Evolutionary conservation across 2,888 invertebrate species (phyloP).

Genomic region (Hermaeophaga mercurialis): DNA sequence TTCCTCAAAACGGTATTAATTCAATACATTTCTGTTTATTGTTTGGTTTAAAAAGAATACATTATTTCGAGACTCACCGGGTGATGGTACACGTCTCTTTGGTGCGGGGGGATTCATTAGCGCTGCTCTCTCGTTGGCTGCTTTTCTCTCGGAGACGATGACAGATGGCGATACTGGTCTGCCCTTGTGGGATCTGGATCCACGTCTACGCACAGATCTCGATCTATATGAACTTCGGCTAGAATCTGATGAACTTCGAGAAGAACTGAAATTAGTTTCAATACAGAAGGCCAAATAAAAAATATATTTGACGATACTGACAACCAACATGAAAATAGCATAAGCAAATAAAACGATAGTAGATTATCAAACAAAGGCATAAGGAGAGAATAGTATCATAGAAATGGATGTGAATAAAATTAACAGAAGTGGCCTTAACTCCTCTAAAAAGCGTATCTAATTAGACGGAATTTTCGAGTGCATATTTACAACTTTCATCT

Average conservation of each 20-base stretch:
- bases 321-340: too few species aligned
- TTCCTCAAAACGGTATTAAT: too few species aligned
- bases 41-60: not conserved
- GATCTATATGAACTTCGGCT: constrained; percentile 54
- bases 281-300: too few species aligned
- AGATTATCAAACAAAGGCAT: constrained; percentile 2
- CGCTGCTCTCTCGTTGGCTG: constrained; percentile 70
- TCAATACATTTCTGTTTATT: too few species aligned
- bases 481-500: too few species aligned
- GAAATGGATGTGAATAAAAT: too few species aligned
- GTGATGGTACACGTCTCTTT: constrained; percentile 59
- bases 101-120: constrained; percentile 80
- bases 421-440: too few species aligned
- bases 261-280: constrained; percentile 45
- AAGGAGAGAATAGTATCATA: too few species aligned
- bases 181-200: constrained; percentile 58
- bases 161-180: constrained; percentile 65
- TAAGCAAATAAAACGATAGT: constrained; percentile 7
- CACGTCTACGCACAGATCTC: constrained; percentile 54
- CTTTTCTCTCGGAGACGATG: constrained; percentile 67
- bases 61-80: constrained; percentile 52
- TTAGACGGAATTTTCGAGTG: too few species aligned
- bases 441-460: too few species aligned
- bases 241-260: constrained; percentile 52
- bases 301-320: too few species aligned